Percentiles rank a stretch among this genome's conserved stretches.
Conservation (phyloP, 2,888 invertebrate genomes). For the Callyntrura guangdongensis region DNA sequence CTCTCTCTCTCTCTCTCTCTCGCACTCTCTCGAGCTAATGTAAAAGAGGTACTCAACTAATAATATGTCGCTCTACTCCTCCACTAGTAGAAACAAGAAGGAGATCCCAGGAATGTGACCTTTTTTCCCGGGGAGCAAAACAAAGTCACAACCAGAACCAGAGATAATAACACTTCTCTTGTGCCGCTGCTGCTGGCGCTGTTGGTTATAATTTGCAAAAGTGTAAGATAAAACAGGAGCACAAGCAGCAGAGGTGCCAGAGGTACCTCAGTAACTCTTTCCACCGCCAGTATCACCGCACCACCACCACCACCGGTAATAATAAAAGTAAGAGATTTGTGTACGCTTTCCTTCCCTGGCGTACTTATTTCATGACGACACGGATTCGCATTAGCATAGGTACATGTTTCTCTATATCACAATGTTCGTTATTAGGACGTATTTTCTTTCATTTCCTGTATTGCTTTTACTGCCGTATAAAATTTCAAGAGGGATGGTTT, state of each 20-base stretch:
- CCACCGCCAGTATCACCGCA: neutral
- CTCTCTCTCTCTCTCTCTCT: neutral
- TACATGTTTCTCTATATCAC: neutral
- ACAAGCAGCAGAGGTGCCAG: constrained; percentile 9
- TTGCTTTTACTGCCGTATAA: neutral
- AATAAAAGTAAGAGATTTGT: constrained; percentile 49
- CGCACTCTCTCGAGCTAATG: neutral
- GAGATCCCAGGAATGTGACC: neutral
- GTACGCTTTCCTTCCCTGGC: neutral
- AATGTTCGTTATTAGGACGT: neutral
- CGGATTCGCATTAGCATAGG: neutral
- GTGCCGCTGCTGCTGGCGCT: neutral
- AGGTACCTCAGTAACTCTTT: neutral
- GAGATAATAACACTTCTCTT: no score
- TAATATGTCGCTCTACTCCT: neutral
- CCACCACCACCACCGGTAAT: neutral
- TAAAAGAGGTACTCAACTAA: constrained; percentile 32
- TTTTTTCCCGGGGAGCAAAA: constrained; percentile 33
- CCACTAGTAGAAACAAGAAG: neutral
- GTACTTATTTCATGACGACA: neutral
- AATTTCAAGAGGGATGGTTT: neutral
- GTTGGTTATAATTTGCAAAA: constrained; percentile 36
- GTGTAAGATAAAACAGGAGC: constrained; percentile 42
- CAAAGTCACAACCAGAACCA: constrained; percentile 28
- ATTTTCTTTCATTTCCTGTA: constrained; percentile 15